Base-by-base conservation (phyloP, 2,888 invertebrate genomes). In the Dysmachus trigonus region DNA sequence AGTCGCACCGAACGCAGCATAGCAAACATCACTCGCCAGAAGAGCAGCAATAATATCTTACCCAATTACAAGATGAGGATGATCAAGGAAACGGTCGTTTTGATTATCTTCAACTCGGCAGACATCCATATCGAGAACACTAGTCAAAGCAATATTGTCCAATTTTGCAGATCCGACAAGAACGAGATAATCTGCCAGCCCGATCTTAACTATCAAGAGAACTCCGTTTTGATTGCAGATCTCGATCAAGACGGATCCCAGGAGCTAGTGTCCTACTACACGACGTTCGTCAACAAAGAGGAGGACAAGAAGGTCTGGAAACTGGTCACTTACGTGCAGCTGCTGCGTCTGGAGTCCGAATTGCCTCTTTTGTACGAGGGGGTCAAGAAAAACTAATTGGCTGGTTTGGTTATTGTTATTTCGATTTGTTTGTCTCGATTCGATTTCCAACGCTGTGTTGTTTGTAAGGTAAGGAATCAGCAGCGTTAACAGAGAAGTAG, bases 241-340 rank as follows among this genome's bases (percentile, higher is more conserved):
- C 92, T 97, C 51, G 96, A 96, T 90, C 94, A 94, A 87, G 96
- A 97, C 91, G 94, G 95, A 31, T 95, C 95, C 0, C 95, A 95
- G 90, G 96, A 97, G 91, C 91, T 97, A 81, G 95, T 97, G 82
- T 96, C 95, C 72, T 97, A 96, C 90, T 94, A 94, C 88, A 95
- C 95, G 87, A 95, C 95, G 8, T 96, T 95, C 91, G 91, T 93
- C 30, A 89, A 93, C 84, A 90, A 27, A 89, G 90, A 4, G 91
- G 90, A 90, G 35, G 90, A 91, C 72, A 90, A 90, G 2, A 89
- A 89, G 76, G 91, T 91, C 86, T 96, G 95, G 95, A 93, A 94
- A 85, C 91, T 96, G 76, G 93, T 94, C 73, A 96, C 96, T 1
- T 94, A 94, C 89, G 94, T 96, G 53, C 94, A 95, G 89, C 94